Percentiles rank a stretch among this genome's conserved stretches.
Conservation (phyloP, 2,888 invertebrate genomes). For the Cephalotes varians region DNA sequence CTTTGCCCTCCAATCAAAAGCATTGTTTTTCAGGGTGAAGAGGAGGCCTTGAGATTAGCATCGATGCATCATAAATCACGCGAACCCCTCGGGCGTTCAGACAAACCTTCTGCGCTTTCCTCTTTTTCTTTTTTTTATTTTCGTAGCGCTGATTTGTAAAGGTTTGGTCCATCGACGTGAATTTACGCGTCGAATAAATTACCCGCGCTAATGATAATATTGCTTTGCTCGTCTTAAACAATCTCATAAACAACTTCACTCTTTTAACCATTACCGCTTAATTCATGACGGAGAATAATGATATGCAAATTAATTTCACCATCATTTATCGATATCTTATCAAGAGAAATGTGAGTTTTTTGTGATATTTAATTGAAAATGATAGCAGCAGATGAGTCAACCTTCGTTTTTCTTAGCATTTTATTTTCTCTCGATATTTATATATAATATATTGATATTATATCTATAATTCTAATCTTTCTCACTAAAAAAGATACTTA, state of each 20-base stretch:
- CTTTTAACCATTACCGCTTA: background rate
- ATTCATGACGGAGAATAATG: conserved; percentile 1
- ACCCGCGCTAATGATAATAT: conserved; percentile 17
- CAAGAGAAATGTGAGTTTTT: background rate
- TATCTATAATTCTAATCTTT: background rate
- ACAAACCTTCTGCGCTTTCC: conserved; percentile 6
- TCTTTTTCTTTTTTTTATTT: background rate
- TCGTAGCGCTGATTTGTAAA: background rate
- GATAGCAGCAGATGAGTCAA: background rate
- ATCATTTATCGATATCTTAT: background rate
- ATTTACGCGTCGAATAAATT: conserved; percentile 39
- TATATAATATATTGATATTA: too few relatives aligned
- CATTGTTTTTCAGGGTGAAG: conserved; percentile 31
- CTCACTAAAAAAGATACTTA: background rate
- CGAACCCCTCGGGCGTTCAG: background rate
- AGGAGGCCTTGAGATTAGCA: conserved; percentile 36
- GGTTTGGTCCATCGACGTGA: conserved; percentile 17
- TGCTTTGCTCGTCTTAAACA: conserved; percentile 24
- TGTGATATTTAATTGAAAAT: background rate
- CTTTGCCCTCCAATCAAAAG: background rate
- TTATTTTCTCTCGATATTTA: background rate
- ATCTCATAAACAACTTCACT: conserved; percentile 1
- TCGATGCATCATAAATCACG: conserved; percentile 37
- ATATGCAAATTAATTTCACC: conserved; percentile 11
- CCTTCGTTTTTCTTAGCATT: background rate